These are phyloP conservation scores for Diabrotica balteata DNA, from an alignment of 2,888 invertebrate genomes.

Conservation along the genomic window DNA sequence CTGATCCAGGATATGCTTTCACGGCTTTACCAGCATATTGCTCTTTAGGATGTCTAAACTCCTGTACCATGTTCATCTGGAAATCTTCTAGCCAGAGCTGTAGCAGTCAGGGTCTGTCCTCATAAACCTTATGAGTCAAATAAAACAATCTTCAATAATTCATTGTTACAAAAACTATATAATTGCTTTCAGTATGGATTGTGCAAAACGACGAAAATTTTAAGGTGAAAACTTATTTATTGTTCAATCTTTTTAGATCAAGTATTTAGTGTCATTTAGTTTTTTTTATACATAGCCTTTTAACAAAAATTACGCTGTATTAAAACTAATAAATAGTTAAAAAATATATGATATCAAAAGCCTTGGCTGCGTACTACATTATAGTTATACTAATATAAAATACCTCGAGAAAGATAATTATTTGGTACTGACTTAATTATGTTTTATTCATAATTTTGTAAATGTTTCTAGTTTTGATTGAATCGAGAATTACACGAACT, in stretches of 20 bases:
- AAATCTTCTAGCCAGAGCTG: too few species aligned
- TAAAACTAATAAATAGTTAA: conserved; percentile 15
- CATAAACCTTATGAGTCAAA: too few species aligned
- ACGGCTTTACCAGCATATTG: too few species aligned
- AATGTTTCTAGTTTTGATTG: too few species aligned
- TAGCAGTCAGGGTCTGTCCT: too few species aligned
- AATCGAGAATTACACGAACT: too few species aligned
- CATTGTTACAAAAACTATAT: too few species aligned
- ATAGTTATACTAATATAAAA: conserved; percentile 8
- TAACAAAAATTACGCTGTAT: conserved; percentile 13
- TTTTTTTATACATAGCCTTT: not conserved
- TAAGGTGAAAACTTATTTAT: conserved; percentile 6
- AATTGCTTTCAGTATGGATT: too few species aligned
- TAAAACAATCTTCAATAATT: too few species aligned
- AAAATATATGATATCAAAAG: conserved; percentile 1
- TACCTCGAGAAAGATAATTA: not conserved
- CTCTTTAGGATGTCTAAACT: too few species aligned
- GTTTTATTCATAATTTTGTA: not conserved
- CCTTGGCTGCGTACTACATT: conserved; percentile 18
- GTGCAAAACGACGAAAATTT: not conserved
- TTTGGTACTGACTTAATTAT: not conserved
- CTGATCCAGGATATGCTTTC: too few species aligned
- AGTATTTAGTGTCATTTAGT: not conserved
- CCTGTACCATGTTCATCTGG: too few species aligned
- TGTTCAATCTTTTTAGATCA: conserved; percentile 2